Conservation (phyloP, 1,140 invertebrate genomes). For the Sitobion miscanthi region DNA sequence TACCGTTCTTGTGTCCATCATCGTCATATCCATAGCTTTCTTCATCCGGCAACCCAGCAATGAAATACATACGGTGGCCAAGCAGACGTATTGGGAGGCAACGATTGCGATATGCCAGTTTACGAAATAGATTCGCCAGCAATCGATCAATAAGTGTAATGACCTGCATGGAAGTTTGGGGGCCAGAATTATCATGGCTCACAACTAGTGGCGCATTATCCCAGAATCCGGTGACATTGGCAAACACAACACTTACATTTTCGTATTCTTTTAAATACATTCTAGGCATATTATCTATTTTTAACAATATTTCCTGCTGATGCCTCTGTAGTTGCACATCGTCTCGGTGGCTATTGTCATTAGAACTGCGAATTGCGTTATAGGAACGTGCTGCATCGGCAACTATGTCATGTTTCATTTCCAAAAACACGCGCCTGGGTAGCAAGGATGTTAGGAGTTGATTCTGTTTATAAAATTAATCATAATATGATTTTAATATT, state of each 20-base stretch:
- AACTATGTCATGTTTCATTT: slow-evolving; percentile 30
- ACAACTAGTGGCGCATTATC: slow-evolving; percentile 85
- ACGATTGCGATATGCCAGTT: slow-evolving; percentile 88
- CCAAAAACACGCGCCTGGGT: slow-evolving; percentile 1
- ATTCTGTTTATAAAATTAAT: neutral
- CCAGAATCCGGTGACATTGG: slow-evolving; percentile 95
- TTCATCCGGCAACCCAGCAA: slow-evolving; percentile 75
- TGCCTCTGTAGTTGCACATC: neutral
- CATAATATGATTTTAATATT: neutral
- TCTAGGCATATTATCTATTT: neutral
- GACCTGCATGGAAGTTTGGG: slow-evolving; percentile 77
- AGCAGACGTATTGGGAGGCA: slow-evolving; percentile 88
- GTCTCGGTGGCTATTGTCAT: too few relatives aligned
- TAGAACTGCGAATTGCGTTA: neutral
- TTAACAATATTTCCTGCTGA: neutral
- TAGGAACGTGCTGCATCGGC: slow-evolving; percentile 7
- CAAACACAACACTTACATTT: slow-evolving; percentile 84
- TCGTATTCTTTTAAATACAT: slow-evolving; percentile 38
- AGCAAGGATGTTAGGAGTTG: slow-evolving; percentile 5
- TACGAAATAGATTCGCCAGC: slow-evolving; percentile 73
- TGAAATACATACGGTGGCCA: slow-evolving; percentile 91
- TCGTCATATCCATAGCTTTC: neutral
- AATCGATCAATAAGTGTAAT: slow-evolving; percentile 90
- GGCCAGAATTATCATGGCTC: slow-evolving; percentile 65
- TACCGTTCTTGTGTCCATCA: neutral